These are phyloP conservation scores for Matsumurasca onukii DNA, from an alignment of 1,140 invertebrate species.

Conservation along the genomic window DNA sequence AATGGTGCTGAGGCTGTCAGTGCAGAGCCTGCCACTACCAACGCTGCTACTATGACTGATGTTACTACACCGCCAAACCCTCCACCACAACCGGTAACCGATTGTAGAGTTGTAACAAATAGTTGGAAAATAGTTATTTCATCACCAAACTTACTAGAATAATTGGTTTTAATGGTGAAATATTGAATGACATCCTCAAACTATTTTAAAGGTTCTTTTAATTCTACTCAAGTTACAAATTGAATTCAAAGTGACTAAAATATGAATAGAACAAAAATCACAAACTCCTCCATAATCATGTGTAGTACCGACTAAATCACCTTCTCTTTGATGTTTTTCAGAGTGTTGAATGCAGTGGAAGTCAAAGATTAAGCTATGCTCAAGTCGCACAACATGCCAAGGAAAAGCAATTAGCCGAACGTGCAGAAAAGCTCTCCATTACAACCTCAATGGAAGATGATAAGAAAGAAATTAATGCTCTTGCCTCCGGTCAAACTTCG, in stretches of 20 bases:
- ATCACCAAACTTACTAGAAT: too few relatives aligned
- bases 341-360: constrained; percentile 40
- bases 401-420: constrained; percentile 45
- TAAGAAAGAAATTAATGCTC: constrained; percentile 32
- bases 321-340: too few relatives aligned
- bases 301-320: too few relatives aligned
- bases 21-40: constrained; percentile 30
- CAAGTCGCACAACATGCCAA: constrained; percentile 78
- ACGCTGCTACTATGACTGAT: constrained; percentile 37
- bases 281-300: too few relatives aligned
- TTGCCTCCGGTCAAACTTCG: constrained; percentile 1
- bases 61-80: constrained; percentile 48
- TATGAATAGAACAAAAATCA: too few relatives aligned
- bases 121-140: too few relatives aligned
- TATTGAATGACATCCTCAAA: too few relatives aligned
- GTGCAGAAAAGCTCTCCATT: constrained; percentile 25
- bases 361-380: constrained; percentile 70
- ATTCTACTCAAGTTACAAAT: too few relatives aligned
- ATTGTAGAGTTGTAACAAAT: too few relatives aligned
- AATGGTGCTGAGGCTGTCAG: constrained; percentile 33
- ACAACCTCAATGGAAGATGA: constrained; percentile 34
- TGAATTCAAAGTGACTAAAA: too few relatives aligned
- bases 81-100: constrained; percentile 10
- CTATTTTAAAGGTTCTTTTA: too few relatives aligned
- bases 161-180: too few relatives aligned